Base-by-base conservation (phyloP, 1,140 invertebrate genomes). In the Conus ventricosus region DNA sequence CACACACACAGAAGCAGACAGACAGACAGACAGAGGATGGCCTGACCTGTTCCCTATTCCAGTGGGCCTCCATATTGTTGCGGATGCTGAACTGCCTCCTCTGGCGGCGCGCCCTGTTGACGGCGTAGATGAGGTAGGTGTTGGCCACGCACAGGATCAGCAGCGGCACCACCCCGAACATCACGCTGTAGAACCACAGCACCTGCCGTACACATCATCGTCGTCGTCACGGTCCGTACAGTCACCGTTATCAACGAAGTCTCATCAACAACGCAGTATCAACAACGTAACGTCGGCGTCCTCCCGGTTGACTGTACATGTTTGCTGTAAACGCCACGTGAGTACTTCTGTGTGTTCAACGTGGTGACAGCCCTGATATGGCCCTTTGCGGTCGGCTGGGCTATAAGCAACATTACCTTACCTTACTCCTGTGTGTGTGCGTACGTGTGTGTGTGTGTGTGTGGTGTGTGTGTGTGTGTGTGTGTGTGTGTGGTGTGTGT, bases 151-250 rank as follows among this genome's bases (percentile, higher is more conserved):
- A 87, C 10, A 94, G 89, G 27, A 93, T 87, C 20, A 91, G 17
- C 25, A 91, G 89, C 1, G 93, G 92, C 15, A 93, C 81, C 80
- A 93, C 90, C 51, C 92, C 91, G 63, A 94, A 89, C 51, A 89
- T 63, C 23, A 91, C 76, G 80, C 88, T 91, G 89, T 93, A 92
- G n/a, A 92, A n/a, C 93, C 93, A 94, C 63, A 78, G 75, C 86
- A 91, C 57, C 91, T 91, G 25, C 53, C 85, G n/a, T 84, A 8
- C 57, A 17, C 67, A 71, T 71, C 67, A 71, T 71, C 67, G 20
- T 71, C 67, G 20, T 71, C 67, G 20, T 71, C 67, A 71, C 20
- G 11, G 20, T 71, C 67, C 7, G 11, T 20, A 71, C 20, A 1
- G 67, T 71, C 20, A 71, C 23, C 20, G 20, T 71, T n/a, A 71